Conservation (phyloP, 2,888 invertebrate species). For the Iselma pallidipennis region DNA sequence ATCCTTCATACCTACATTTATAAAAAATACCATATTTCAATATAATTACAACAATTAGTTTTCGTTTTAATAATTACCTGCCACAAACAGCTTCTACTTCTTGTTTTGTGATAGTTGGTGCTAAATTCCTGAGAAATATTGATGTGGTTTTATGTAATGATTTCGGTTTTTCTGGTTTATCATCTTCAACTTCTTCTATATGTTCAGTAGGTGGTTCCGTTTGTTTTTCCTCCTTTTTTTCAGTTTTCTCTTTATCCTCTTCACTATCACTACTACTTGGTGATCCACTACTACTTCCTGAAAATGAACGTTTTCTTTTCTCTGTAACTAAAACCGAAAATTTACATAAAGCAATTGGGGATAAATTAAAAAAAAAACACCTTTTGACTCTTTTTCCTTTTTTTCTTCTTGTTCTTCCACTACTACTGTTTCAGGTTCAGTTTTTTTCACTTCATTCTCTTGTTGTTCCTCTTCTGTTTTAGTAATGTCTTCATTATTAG, state of each 20-base stretch:
- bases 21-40: not conserved
- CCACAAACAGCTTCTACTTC: conserved; percentile 87
- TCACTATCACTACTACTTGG: conserved; percentile 59
- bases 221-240: conserved; percentile 42
- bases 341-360: not conserved
- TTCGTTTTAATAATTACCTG: conserved; percentile 26
- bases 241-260: conserved; percentile 41
- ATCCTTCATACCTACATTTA: conserved; percentile 80
- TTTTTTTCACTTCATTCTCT: conserved; percentile 35
- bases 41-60: not conserved
- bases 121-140: conserved; percentile 94
- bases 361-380: conserved; percentile 1
- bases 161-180: conserved; percentile 62
- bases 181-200: conserved; percentile 54
- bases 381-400: conserved; percentile 30
- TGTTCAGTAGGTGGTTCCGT: conserved; percentile 47
- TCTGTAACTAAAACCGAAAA: conserved; percentile 33
- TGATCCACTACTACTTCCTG: conserved; percentile 57
- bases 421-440: conserved; percentile 18
- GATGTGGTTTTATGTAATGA: conserved; percentile 95
- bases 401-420: conserved; percentile 48
- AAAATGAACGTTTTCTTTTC: conserved; percentile 59
- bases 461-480: conserved; percentile 35
- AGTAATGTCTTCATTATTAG: conserved; percentile 48
- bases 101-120: conserved; percentile 93